These are phyloP conservation scores for Scomberomorus guttatus DNA, from an alignment of 2,797 vertebrate genomes.

Conservation along the genomic window DNA sequence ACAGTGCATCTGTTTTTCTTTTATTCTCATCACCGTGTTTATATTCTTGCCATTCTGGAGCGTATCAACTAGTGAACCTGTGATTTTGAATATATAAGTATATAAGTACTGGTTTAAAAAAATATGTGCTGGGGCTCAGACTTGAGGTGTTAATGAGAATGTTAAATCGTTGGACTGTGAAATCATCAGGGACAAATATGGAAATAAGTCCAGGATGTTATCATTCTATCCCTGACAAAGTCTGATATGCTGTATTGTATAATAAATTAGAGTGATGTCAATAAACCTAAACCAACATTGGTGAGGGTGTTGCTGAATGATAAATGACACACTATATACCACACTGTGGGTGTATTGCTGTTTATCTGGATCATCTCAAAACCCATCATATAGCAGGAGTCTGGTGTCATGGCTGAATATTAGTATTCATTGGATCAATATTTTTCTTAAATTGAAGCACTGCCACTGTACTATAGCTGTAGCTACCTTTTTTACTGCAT, in stretches of 20 bases:
- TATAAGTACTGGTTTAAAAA: neutral
- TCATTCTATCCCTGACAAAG: too few relatives aligned
- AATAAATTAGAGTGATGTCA: too few relatives aligned
- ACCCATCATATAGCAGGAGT: neutral
- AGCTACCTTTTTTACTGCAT: neutral
- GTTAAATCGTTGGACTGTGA: neutral
- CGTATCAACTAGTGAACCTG: neutral
- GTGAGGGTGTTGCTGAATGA: too few relatives aligned
- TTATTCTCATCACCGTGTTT: slow-evolving; percentile 15
- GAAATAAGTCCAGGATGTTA: too few relatives aligned
- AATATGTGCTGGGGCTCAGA: neutral
- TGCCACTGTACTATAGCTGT: neutral
- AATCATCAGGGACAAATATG: too few relatives aligned
- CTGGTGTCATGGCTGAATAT: neutral
- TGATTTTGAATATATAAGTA: neutral
- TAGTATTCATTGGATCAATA: neutral
- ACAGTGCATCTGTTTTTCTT: slow-evolving; percentile 44
- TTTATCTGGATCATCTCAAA: neutral
- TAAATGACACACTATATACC: too few relatives aligned
- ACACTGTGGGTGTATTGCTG: neutral
- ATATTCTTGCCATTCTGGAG: neutral
- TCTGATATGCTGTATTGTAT: too few relatives aligned
- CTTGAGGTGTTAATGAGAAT: neutral
- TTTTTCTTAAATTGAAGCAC: neutral
- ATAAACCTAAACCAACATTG: too few relatives aligned